Conservation (phyloP, 1,140 invertebrate species). For the Lineus longissimus region DNA sequence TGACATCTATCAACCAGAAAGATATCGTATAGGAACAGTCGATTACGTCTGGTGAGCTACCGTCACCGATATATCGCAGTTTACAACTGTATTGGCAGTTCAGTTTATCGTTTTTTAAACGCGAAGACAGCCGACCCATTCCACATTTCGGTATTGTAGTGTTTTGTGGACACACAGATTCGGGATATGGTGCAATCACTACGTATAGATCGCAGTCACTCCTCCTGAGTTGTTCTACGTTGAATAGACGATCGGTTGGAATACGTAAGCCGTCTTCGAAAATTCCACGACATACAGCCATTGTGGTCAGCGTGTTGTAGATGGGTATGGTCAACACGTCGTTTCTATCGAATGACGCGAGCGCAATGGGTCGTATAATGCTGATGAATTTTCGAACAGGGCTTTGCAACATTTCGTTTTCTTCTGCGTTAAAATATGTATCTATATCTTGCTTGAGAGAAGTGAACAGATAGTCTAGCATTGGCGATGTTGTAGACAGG, state of each 20-base stretch:
- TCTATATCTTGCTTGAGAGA: not conserved
- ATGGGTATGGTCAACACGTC: constrained; percentile 4
- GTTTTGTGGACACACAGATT: constrained; percentile 2
- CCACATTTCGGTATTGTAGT: not conserved
- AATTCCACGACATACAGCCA: not conserved
- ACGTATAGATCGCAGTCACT: constrained; percentile 5
- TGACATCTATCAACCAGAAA: constrained; percentile 6
- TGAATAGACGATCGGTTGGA: constrained; percentile 5
- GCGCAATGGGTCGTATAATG: not conserved
- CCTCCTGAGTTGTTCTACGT: constrained; percentile 1
- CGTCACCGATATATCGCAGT: not conserved
- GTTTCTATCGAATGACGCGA: constrained; percentile 7
- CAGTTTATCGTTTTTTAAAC: not conserved
- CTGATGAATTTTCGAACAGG: not conserved
- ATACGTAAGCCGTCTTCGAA: constrained; percentile 4
- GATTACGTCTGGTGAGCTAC: not conserved
- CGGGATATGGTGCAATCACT: not conserved
- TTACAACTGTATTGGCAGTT: constrained; percentile 6
- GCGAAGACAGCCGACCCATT: not conserved
- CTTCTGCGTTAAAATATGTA: constrained; percentile 1
- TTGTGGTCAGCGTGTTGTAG: constrained; percentile 3
- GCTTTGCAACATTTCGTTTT: constrained; percentile 1
- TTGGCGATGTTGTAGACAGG: not conserved
- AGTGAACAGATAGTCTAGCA: constrained; percentile 1
- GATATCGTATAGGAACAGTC: not conserved